These are phyloP conservation scores for Lordiphosa collinella DNA, from an alignment of 1,140 invertebrate genomes.

Conservation along the genomic window DNA sequence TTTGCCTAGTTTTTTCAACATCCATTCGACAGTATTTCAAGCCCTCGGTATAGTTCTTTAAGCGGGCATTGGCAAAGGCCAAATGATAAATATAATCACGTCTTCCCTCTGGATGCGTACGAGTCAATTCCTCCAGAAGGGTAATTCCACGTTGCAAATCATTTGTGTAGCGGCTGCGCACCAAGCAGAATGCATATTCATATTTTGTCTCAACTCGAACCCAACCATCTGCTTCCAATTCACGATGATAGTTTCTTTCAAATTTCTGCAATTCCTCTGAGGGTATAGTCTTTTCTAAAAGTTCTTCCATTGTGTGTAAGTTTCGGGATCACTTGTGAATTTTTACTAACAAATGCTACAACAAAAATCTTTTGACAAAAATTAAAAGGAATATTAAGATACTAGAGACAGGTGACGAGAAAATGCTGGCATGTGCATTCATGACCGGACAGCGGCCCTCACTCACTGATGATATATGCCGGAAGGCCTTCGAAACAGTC, in stretches of 20 bases:
- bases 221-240: constrained; percentile 83
- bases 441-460: too few relatives aligned
- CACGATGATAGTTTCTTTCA: constrained; percentile 89
- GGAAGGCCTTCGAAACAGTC: too few relatives aligned
- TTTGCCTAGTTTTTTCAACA: constrained; percentile 95
- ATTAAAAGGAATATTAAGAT: background rate
- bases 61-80: constrained; percentile 93
- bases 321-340: background rate
- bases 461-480: too few relatives aligned
- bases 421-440: too few relatives aligned
- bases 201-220: constrained; percentile 90
- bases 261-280: constrained; percentile 92
- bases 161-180: constrained; percentile 90
- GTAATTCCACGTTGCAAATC: constrained; percentile 87
- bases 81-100: constrained; percentile 96
- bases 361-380: background rate
- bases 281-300: constrained; percentile 86
- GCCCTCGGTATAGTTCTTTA: constrained; percentile 92
- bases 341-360: background rate
- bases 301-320: constrained; percentile 83
- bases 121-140: constrained; percentile 90
- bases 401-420: too few relatives aligned
- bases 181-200: constrained; percentile 95
- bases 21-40: constrained; percentile 89
- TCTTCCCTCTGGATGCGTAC: constrained; percentile 86